phyloP scores from a whole-genome alignment of 2,113 vertebrate genomes.

The Thymallus thymallus region DNA sequence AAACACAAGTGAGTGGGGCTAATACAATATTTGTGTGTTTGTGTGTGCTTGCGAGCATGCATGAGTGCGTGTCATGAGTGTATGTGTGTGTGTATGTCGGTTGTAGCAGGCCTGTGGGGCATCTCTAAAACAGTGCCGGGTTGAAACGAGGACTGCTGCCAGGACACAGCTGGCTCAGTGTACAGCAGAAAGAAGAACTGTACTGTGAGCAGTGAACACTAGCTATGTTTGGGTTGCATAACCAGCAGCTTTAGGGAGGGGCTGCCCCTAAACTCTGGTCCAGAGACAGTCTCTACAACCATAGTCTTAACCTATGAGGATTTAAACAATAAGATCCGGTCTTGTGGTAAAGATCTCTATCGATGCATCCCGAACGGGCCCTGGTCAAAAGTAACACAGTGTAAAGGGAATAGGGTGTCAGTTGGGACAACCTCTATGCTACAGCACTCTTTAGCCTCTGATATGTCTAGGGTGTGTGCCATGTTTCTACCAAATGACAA shows the following conservation, averaged over 20 bases:
- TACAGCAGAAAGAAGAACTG: slow-evolving; percentile 12
- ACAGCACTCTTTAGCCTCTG: no score
- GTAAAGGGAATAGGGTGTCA: no score
- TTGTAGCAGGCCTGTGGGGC: slow-evolving; percentile 1
- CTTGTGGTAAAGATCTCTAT: no score
- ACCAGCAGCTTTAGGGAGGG: not conserved
- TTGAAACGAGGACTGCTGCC: slow-evolving; percentile 13
- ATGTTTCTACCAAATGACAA: not conserved
- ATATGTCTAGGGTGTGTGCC: no score
- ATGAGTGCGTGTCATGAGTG: not conserved
- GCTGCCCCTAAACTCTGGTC: not conserved
- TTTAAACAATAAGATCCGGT: no score
- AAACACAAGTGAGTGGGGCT: slow-evolving; percentile 4
- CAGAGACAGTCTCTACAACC: not conserved
- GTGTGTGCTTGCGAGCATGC: slow-evolving; percentile 1
- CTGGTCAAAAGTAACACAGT: no score
- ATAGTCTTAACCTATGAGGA: no score
- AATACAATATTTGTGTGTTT: not conserved
- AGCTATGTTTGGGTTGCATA: not conserved
- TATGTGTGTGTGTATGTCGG: not conserved
- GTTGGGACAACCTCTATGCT: no score
- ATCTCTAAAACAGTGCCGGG: slow-evolving; percentile 22
- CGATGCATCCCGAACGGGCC: no score
- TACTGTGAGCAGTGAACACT: not conserved
- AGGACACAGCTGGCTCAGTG: slow-evolving; percentile 52